Evolutionary conservation across 92 coral and sea anemone genomes (phyloP).

Genomic region (Paramuricea clavata): DNA sequence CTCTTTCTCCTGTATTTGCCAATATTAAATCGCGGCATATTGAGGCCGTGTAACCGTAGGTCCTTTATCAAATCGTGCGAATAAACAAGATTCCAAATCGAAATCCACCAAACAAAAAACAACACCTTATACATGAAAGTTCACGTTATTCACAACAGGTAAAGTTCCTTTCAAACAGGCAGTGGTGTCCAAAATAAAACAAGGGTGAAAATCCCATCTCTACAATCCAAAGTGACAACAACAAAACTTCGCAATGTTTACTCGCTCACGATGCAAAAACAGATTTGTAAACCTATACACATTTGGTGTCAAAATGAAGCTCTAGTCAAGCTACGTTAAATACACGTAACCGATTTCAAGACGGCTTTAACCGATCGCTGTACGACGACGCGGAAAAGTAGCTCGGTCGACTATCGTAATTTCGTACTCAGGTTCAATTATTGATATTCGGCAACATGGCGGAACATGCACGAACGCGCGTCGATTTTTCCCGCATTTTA

Average conservation of each 20-base stretch:
- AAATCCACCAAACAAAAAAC: conserved; percentile 5
- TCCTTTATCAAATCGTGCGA: not conserved
- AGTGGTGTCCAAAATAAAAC: not conserved
- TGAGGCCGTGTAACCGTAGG: not conserved
- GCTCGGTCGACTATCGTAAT: not conserved
- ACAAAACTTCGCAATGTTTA: not conserved
- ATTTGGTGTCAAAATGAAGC: conserved; percentile 9
- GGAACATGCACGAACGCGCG: not conserved
- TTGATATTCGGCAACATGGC: not conserved
- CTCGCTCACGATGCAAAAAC: not conserved
- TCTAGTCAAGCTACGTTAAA: not conserved
- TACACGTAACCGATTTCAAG: not conserved
- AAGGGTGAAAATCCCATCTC: not conserved
- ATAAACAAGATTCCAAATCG: not conserved
- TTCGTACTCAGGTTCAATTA: not conserved
- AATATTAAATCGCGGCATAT: not conserved
- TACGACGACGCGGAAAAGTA: not conserved
- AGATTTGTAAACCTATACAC: not conserved
- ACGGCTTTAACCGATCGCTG: not conserved
- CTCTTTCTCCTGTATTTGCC: conserved; percentile 1
- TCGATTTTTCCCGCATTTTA: not conserved
- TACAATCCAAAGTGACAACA: not conserved
- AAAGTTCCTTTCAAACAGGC: not conserved
- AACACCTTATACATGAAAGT: not conserved
- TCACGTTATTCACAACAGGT: not conserved